Percentiles rank a stretch among this genome's conserved stretches.
Conservation (phyloP, 2,797 vertebrate species). For the Okamejei kenojei region DNA sequence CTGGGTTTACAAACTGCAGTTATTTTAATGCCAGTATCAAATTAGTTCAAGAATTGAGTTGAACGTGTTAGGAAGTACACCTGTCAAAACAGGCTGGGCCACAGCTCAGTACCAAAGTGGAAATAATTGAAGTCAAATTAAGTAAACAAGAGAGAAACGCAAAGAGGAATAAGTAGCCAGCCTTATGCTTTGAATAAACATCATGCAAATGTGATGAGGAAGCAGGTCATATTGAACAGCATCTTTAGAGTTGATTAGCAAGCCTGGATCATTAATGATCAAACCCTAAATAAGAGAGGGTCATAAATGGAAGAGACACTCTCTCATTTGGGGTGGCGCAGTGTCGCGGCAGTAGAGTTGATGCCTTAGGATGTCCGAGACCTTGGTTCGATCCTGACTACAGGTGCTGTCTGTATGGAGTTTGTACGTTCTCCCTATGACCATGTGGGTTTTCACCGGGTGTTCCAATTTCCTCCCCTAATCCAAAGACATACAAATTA, state of each 20-base stretch:
- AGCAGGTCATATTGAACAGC: too few relatives aligned
- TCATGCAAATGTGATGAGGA: not conserved
- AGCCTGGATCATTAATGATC: too few relatives aligned
- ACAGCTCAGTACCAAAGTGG: not conserved
- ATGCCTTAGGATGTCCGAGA: too few relatives aligned
- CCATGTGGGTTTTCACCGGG: too few relatives aligned
- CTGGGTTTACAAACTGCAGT: not conserved
- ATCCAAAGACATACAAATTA: too few relatives aligned
- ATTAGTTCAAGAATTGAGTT: not conserved
- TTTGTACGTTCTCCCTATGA: too few relatives aligned
- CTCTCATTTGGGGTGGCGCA: too few relatives aligned
- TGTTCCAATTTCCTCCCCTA: too few relatives aligned
- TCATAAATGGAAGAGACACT: not conserved
- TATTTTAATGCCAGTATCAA: not conserved
- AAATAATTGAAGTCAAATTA: not conserved
- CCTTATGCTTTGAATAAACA: not conserved
- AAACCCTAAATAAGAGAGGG: not conserved
- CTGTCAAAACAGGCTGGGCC: not conserved
- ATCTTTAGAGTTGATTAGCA: not conserved
- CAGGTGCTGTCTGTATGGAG: too few relatives aligned
- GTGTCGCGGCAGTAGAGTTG: too few relatives aligned
- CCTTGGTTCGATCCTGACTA: too few relatives aligned
- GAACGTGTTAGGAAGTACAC: not conserved
- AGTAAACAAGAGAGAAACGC: not conserved
- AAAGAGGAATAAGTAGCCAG: not conserved